Conservation (phyloP, 2,797 vertebrate genomes). For the Peromyscus melanophrys region DNA sequence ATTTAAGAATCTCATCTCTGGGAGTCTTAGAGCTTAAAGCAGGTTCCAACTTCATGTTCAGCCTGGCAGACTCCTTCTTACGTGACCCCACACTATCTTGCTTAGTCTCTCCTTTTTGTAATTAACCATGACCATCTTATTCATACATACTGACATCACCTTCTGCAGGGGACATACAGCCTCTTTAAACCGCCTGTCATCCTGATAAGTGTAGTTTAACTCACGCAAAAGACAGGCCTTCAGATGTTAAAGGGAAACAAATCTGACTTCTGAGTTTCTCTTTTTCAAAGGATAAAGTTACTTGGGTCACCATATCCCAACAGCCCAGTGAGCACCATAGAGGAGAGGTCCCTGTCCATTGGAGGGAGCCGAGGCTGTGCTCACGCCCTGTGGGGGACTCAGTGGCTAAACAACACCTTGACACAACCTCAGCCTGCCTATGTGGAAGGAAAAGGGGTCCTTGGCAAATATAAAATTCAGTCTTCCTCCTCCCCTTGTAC, state of each 20-base stretch:
- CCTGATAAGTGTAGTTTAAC: not conserved
- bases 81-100: not conserved
- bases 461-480: not conserved
- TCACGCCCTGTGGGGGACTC: not conserved
- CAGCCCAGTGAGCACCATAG: not conserved
- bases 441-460: not conserved
- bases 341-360: accelerated
- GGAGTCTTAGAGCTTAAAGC: too few relatives aligned
- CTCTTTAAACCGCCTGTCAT: not conserved
- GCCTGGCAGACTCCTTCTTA: not conserved
- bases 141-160: too few relatives aligned
- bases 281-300: not conserved
- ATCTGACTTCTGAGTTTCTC: not conserved
- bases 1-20: not conserved
- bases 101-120: not conserved
- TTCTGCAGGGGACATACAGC: not conserved
- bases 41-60: accelerated
- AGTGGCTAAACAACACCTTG: too few relatives aligned
- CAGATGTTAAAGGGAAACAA: not conserved
- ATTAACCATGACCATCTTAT: not conserved
- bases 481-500: not conserved
- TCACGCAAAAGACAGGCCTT: not conserved
- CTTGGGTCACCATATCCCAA: not conserved
- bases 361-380: too few relatives aligned
- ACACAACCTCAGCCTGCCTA: too few relatives aligned